Evolutionary conservation across 2,888 invertebrate species (phyloP), one percentile per base, ranked within the genome.

Genomic region (Scelioninae gen. 1): DNA sequence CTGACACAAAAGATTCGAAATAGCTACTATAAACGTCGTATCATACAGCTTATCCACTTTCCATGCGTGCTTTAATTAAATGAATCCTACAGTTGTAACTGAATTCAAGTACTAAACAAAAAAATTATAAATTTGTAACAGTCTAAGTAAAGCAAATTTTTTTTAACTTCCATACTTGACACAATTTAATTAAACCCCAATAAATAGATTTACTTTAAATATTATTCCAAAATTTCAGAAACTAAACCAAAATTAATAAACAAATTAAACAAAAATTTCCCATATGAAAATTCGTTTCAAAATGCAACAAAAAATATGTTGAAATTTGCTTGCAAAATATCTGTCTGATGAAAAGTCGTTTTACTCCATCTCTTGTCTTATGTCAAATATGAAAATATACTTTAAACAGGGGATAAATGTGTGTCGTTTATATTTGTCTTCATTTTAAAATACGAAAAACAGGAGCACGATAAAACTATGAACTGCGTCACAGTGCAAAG

Each of bases 401-500:
- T 58, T 0, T 16, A 23, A 55, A 40, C 9, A 15, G 10, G 40
- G 40, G 16, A 38, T 15, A 56, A 56, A 34, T 11, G 15, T 38
- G 6, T 23, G 4, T 23, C 0, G 49, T 6, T 1, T 38, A 38
- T 38, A 38, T 38, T 38, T 38, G 5, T 38, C 38, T 9, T 4
- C 38, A 38, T 4, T 38, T 9, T 38, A 9, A 10, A 38, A 38
- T 38, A 1, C 9, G 5, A 10, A 38, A 38, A 38, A 38, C 3
- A 38, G 10, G 38, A 74, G 15, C 32, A 29, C 10, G 40, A 74
- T 60, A 69, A 75, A 55, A 80, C 63, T 58, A 15, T 49, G 65
- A 82, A 82, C 65, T 82, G 72, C 76, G 66, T 71, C 76, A 53
- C 55, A 53, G 16, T 65, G 66, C 58, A 63, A 76, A 76, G 69